Percentiles rank a stretch among this genome's conserved stretches.
Evolutionary conservation across 2,797 vertebrate species (phyloP).

Genomic region (Cuniculus paca): DNA sequence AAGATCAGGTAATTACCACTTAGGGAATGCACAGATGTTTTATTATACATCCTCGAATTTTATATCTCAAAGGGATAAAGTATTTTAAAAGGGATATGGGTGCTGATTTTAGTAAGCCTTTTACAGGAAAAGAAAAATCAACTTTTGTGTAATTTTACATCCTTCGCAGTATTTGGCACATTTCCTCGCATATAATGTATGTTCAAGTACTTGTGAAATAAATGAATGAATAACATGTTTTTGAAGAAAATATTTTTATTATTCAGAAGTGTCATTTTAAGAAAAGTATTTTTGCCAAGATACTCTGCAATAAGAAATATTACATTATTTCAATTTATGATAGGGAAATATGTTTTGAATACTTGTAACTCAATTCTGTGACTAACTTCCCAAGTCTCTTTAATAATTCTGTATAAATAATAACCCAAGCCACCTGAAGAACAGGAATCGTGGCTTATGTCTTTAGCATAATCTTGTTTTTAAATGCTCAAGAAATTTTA

Average conservation of each 20-base stretch:
- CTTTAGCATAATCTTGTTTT: slow-evolving; percentile 52
- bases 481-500: slow-evolving; percentile 48
- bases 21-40: neutral
- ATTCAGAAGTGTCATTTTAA: slow-evolving; percentile 41
- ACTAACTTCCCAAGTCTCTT: neutral
- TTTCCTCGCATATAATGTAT: slow-evolving; percentile 21
- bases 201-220: slow-evolving; percentile 56
- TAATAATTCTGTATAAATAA: slow-evolving; percentile 43
- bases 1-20: slow-evolving; percentile 94
- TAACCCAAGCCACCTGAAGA: neutral
- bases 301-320: neutral
- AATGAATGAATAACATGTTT: slow-evolving; percentile 19
- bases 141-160: slow-evolving; percentile 14
- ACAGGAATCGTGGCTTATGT: neutral
- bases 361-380: slow-evolving; percentile 4
- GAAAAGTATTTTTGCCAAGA: slow-evolving; percentile 43
- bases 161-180: slow-evolving; percentile 10
- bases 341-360: slow-evolving; percentile 26
- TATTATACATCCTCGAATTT: neutral
- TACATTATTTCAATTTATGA: neutral
- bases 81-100: slow-evolving; percentile 10
- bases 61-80: neutral
- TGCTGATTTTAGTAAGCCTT: neutral
- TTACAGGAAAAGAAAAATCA: neutral
- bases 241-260: slow-evolving; percentile 30